Evolutionary conservation across 2,113 vertebrate species (phyloP), one percentile per base, ranked within the genome.

Genomic region (Nibea coibor): DNA sequence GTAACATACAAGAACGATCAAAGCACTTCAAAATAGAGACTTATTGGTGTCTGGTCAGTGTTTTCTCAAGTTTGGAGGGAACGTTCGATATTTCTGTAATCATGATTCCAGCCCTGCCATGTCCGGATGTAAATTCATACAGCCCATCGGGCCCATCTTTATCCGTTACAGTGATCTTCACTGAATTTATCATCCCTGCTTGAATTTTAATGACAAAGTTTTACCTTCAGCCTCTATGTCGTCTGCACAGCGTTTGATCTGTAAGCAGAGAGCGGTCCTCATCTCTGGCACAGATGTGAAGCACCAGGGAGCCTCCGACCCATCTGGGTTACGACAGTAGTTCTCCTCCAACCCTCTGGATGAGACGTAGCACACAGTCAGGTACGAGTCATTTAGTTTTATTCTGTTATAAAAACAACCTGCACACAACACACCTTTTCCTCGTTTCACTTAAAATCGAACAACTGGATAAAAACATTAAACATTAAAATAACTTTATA

Each of bases 301-400:
- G 88, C 98, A 99, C 98, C 98, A 99, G 0, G 98, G 98, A 4
- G 97, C 98, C 91, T 99, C 98, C 0, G 98, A 98, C 17, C 97
- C 97, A 0, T 99, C 98, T 0, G 98, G 98, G 85, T 99, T 99
- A 69, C 98, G 94, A 87, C 98, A 99, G 93, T 97, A 99, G 89
- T 99, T 99, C 93, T 99, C 97, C 77, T 96, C 94, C 89, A 99
- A 88, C 82, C 97, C 97, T 80, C 98, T 99, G 86, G n/a, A 11
- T 12, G 57, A 83, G 63, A 74, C 16, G 66, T 2, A 67, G 50
- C 5, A 35, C 56, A 75, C 20, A 79, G 59, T 62, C 16, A 65
- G 2, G 10, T 12, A 19, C 1, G 35, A 53, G 0, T 17, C 12
- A 11, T 26, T 59, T n/a, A 12, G 31, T 35, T 74, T 53, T 11